Evolutionary conservation across 1,140 invertebrate species (phyloP).

Genomic region (Coenobita brevimanus): DNA sequence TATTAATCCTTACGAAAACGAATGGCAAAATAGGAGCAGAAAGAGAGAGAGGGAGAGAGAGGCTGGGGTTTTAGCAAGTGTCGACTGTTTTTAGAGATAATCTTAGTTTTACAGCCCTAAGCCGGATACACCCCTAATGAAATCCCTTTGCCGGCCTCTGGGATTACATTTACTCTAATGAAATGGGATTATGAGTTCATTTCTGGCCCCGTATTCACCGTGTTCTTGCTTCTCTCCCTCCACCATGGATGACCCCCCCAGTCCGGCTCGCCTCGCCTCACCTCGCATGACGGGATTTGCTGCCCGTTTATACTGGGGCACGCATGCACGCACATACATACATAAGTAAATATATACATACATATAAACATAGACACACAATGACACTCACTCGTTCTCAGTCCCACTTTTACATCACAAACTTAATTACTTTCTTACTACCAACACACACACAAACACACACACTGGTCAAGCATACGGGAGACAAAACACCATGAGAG

Average conservation of each 20-base stretch:
- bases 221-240: constrained; percentile 32
- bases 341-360: no score
- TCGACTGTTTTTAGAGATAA: constrained; percentile 63
- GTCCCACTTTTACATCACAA: no score
- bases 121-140: constrained; percentile 59
- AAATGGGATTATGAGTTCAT: constrained; percentile 61
- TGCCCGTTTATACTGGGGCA: no score
- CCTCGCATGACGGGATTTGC: not conserved
- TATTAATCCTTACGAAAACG: constrained; percentile 60
- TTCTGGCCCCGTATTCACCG: constrained; percentile 49
- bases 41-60: no score
- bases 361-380: no score
- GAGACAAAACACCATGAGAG: no score
- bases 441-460: no score
- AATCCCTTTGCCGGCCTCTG: constrained; percentile 47
- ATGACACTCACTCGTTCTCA: no score
- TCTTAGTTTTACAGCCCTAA: constrained; percentile 60
- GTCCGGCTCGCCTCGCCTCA: not conserved
- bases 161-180: constrained; percentile 65
- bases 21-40: constrained; percentile 40
- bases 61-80: constrained; percentile 32
- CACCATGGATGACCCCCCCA: no score
- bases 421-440: no score
- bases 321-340: no score
- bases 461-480: no score